Percentiles rank a stretch among this genome's conserved stretches.
Conservation (phyloP, 2,797 vertebrate genomes). For the Micropoecilia bifurca region DNA sequence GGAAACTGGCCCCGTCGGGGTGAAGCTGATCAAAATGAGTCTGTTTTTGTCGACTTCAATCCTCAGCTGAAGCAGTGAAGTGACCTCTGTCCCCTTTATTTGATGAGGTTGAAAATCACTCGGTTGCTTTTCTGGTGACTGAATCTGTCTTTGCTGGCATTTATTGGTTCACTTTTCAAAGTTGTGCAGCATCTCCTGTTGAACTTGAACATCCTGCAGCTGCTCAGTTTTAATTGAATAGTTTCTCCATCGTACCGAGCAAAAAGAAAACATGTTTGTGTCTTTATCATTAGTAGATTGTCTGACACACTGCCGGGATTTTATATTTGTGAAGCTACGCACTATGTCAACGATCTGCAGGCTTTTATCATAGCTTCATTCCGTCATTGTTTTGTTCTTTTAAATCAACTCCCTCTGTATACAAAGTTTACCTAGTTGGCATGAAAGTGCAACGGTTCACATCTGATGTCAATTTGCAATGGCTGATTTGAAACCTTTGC, state of each 20-base stretch:
- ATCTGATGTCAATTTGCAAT: neutral
- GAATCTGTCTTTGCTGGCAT: neutral
- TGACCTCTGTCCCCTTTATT: neutral
- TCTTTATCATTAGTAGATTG: neutral
- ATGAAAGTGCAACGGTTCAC: neutral
- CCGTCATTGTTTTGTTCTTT: neutral
- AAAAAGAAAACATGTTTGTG: neutral
- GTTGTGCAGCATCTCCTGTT: neutral
- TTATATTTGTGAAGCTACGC: neutral
- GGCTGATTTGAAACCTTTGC: neutral
- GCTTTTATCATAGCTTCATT: neutral
- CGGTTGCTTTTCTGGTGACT: neutral
- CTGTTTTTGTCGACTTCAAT: neutral
- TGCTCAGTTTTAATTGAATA: neutral
- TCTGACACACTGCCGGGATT: neutral
- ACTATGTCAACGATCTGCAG: neutral
- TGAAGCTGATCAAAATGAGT: neutral
- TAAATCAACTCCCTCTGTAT: neutral
- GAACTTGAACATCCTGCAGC: neutral
- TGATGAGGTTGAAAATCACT: neutral
- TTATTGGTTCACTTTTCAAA: neutral
- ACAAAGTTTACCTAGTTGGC: neutral
- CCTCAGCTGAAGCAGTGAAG: neutral
- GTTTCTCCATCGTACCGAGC: neutral
- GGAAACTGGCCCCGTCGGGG: neutral